These are phyloP conservation scores for Heliocidaris tuberculata DNA, from an alignment of 35 echinoderm and acorn worm species.

Conservation along the genomic window DNA sequence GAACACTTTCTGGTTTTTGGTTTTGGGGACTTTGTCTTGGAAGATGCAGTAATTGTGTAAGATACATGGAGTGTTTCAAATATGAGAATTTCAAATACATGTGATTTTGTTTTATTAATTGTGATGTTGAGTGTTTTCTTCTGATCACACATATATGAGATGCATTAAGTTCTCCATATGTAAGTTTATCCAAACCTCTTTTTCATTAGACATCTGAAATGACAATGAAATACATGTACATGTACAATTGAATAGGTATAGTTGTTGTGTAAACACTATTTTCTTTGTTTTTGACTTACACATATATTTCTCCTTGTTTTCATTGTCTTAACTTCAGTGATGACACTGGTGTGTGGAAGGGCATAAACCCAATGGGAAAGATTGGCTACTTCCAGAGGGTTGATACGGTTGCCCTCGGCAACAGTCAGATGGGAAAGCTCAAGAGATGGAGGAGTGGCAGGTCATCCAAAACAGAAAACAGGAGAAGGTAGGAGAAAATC, in stretches of 20 bases:
- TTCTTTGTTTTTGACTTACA: not conserved
- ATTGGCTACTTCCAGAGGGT: conserved; percentile 72
- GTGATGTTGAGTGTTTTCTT: too few species aligned
- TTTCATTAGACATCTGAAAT: too few species aligned
- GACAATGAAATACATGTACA: too few species aligned
- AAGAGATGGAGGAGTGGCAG: conserved; percentile 74
- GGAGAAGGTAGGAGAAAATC: conserved; percentile 61
- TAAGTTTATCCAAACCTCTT: not conserved
- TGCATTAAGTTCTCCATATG: too few species aligned
- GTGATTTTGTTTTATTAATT: too few species aligned
- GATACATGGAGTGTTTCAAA: too few species aligned
- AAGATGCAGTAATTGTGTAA: too few species aligned
- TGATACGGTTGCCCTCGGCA: conserved; percentile 64
- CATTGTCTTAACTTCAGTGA: conserved; percentile 54
- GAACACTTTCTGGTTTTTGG: not conserved
- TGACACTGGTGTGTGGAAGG: conserved; percentile 73
- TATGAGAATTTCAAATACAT: too few species aligned
- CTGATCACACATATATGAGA: too few species aligned
- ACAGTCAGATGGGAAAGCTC: conserved; percentile 49
- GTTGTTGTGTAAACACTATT: too few species aligned
- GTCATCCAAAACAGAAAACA: conserved; percentile 63
- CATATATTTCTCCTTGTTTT: not conserved
- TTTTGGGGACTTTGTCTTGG: too few species aligned
- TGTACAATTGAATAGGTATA: too few species aligned
- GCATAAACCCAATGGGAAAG: conserved; percentile 68